Evolutionary conservation across 2,888 invertebrate species (phyloP).

Genomic region (Cosmorhoe ocellata): DNA sequence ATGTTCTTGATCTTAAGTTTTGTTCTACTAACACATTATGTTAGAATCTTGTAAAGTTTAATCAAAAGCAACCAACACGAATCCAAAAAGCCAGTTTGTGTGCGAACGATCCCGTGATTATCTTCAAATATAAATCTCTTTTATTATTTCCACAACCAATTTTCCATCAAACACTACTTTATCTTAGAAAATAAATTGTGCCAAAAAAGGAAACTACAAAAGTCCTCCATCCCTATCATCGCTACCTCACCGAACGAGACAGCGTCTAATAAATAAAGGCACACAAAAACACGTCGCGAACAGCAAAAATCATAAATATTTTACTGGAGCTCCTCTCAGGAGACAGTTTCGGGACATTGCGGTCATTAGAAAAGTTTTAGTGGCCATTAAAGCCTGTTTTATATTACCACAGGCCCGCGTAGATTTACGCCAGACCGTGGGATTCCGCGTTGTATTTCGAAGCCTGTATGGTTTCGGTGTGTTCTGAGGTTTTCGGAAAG

Average conservation of each 20-base stretch:
- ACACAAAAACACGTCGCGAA: conserved; percentile 30
- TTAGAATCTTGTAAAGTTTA: too few species aligned
- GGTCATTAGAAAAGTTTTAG: conserved; percentile 76
- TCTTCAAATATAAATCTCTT: not conserved
- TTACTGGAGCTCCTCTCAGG: conserved; percentile 60
- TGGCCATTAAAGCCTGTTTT: conserved; percentile 68
- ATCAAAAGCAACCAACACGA: too few species aligned
- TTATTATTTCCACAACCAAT: conserved; percentile 11
- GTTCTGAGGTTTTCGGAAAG: conserved; percentile 14
- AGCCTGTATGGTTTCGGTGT: conserved; percentile 19
- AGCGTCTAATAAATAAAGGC: conserved; percentile 25
- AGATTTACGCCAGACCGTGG: conserved; percentile 50
- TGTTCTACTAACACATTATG: too few species aligned
- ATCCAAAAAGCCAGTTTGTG: too few species aligned
- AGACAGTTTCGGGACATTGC: conserved; percentile 68
- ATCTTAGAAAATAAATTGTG: conserved; percentile 9
- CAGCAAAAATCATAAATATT: conserved; percentile 48
- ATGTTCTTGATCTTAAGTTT: too few species aligned
- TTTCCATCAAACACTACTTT: conserved; percentile 13
- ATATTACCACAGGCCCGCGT: conserved; percentile 54
- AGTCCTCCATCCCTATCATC: conserved; percentile 22
- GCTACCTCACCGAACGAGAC: conserved; percentile 23
- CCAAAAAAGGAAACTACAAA: conserved; percentile 19
- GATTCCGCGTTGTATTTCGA: conserved; percentile 24
- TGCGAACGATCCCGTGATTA: not conserved